Conservation (phyloP, 2,797 vertebrate species). For the Periophthalmus magnuspinnatus region DNA sequence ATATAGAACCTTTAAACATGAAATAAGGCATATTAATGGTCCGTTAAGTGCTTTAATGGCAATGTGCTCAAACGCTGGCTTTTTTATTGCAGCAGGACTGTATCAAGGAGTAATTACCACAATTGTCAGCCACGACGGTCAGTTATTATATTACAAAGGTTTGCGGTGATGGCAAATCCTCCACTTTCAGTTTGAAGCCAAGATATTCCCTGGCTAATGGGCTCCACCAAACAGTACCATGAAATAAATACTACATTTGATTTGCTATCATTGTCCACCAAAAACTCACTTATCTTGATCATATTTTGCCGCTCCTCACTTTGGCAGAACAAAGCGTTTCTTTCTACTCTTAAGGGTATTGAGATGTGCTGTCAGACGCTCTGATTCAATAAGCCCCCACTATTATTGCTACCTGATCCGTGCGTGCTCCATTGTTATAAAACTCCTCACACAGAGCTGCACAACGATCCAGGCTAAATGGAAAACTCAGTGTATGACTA, state of each 20-base stretch:
- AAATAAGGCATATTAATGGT: background rate
- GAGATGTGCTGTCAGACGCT: slow-evolving; percentile 45
- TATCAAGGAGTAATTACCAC: background rate
- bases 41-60: background rate
- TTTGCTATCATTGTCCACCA: slow-evolving; percentile 43
- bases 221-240: slow-evolving; percentile 6
- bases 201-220: background rate
- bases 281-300: slow-evolving; percentile 53
- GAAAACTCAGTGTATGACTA: slow-evolving; percentile 29
- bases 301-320: slow-evolving; percentile 33
- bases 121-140: slow-evolving; percentile 3
- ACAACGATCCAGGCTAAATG: slow-evolving; percentile 44
- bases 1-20: too few relatives aligned
- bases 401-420: slow-evolving; percentile 52
- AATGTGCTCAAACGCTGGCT: background rate
- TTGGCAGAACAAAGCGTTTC: slow-evolving; percentile 40
- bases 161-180: background rate
- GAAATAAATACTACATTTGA: slow-evolving; percentile 28
- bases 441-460: slow-evolving; percentile 41
- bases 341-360: slow-evolving; percentile 53
- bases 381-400: slow-evolving; percentile 41
- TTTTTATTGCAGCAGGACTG: background rate
- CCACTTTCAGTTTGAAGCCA: background rate
- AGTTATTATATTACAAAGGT: slow-evolving; percentile 1
- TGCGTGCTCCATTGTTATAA: slow-evolving; percentile 36